Evolutionary conservation across 2,797 vertebrate species (phyloP).

Genomic region (Heteromormyrus szaboi): DNA sequence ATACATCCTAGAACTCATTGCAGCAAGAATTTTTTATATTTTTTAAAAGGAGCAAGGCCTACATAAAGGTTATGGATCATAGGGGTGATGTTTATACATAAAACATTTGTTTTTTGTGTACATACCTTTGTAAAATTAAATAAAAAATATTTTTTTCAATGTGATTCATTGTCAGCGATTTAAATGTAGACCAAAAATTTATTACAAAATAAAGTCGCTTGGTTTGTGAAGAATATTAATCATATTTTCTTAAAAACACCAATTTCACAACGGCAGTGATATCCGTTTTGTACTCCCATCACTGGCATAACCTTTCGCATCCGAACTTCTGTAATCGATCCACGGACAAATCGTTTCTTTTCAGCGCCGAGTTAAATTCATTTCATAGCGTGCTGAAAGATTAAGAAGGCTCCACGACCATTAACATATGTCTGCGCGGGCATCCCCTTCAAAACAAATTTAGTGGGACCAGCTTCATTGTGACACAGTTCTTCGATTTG

Average conservation of each 20-base stretch:
- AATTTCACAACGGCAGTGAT: neutral
- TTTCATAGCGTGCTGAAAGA: neutral
- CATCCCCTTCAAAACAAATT: neutral
- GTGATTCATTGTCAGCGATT: neutral
- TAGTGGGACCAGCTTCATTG: neutral
- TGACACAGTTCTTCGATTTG: neutral
- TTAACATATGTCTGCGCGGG: neutral
- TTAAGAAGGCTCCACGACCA: neutral
- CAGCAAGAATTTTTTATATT: neutral
- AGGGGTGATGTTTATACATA: neutral
- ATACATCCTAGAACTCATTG: neutral
- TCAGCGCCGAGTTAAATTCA: neutral
- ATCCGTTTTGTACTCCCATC: neutral
- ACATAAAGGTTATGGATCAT: neutral
- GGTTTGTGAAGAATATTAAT: neutral
- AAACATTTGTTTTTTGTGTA: neutral
- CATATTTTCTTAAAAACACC: neutral
- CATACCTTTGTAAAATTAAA: neutral
- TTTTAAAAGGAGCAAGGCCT: neutral
- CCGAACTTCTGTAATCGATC: neutral
- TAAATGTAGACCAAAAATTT: neutral
- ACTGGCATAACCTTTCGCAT: neutral
- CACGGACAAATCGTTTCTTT: neutral
- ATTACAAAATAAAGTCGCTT: neutral
- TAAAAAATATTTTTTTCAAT: neutral